These are phyloP conservation scores for Synchiropus splendidus DNA, from an alignment of 2,113 vertebrate genomes.

Conservation along the genomic window DNA sequence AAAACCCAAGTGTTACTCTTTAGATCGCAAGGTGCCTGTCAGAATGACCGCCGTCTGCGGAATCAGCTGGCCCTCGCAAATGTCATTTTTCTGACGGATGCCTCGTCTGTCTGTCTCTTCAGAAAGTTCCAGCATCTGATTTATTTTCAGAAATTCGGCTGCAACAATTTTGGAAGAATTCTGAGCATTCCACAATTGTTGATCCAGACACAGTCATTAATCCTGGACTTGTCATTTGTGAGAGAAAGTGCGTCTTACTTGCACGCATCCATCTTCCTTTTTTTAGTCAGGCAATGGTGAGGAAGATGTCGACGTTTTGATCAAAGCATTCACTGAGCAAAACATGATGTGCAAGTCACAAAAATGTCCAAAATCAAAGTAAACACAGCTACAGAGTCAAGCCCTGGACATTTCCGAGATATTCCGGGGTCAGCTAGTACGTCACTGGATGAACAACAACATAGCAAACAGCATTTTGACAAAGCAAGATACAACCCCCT, in stretches of 20 bases:
- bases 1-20: conserved; percentile 24
- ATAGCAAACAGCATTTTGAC: conserved; percentile 31
- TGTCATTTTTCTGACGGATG: conserved; percentile 3
- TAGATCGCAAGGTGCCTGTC: not conserved
- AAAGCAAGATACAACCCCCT: conserved; percentile 19
- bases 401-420: conserved; percentile 25
- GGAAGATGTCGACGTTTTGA: not conserved
- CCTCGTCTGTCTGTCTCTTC: conserved; percentile 12
- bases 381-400: conserved; percentile 46
- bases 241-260: conserved; percentile 20
- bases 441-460: conserved; percentile 23
- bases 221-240: conserved; percentile 14
- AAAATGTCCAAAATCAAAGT: conserved; percentile 40
- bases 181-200: conserved; percentile 26
- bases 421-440: conserved; percentile 26
- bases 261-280: conserved; percentile 24
- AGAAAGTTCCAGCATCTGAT: not conserved
- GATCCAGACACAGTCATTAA: conserved; percentile 36
- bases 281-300: conserved; percentile 10
- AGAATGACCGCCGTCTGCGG: conserved; percentile 2
- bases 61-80: conserved; percentile 9
- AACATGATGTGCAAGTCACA: conserved; percentile 30
- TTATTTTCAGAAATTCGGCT: too few species aligned
- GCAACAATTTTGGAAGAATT: conserved; percentile 39
- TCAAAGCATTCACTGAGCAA: too few species aligned